Percentiles rank a stretch among this genome's conserved stretches.
Conservation (phyloP, 2,797 vertebrate genomes). For the Synaphobranchus kaupii region DNA sequence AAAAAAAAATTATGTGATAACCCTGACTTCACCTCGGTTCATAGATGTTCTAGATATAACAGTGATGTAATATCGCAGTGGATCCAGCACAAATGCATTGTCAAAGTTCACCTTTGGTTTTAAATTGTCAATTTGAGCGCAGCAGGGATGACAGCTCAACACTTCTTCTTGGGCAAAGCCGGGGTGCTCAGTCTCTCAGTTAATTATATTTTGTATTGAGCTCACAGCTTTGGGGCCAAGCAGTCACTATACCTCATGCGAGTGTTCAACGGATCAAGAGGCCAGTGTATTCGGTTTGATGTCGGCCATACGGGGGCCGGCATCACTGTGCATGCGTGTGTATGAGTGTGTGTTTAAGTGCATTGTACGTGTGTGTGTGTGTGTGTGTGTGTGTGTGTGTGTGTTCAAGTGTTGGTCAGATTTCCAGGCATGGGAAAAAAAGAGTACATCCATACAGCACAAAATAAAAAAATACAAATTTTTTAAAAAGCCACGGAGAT, state of each 20-base stretch:
- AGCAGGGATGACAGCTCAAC: slow-evolving; percentile 5
- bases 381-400: background rate
- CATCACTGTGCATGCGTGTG: slow-evolving; percentile 18
- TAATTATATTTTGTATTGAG: slow-evolving; percentile 22
- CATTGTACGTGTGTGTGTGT: background rate
- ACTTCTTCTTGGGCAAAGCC: background rate
- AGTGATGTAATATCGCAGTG: background rate
- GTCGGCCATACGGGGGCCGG: background rate
- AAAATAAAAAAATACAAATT: too few species aligned
- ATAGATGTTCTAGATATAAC: background rate
- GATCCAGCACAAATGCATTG: background rate
- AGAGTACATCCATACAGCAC: too few species aligned
- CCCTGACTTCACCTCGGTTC: slow-evolving; percentile 40
- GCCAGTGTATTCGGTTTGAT: background rate
- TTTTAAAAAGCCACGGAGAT: background rate
- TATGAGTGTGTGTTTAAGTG: background rate
- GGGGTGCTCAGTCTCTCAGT: background rate
- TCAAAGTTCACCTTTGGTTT: slow-evolving; percentile 29
- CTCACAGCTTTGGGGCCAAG: slow-evolving; percentile 20
- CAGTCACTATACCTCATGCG: slow-evolving; percentile 18
- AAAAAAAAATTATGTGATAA: slow-evolving; percentile 39
- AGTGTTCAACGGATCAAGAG: slow-evolving; percentile 10
- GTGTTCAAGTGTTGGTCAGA: background rate
- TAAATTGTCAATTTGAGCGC: slow-evolving; percentile 30
- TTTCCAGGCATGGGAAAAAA: too few species aligned